phyloP scores from a whole-genome alignment of 2,797 vertebrate genomes.

The Etheostoma perlongum region DNA sequence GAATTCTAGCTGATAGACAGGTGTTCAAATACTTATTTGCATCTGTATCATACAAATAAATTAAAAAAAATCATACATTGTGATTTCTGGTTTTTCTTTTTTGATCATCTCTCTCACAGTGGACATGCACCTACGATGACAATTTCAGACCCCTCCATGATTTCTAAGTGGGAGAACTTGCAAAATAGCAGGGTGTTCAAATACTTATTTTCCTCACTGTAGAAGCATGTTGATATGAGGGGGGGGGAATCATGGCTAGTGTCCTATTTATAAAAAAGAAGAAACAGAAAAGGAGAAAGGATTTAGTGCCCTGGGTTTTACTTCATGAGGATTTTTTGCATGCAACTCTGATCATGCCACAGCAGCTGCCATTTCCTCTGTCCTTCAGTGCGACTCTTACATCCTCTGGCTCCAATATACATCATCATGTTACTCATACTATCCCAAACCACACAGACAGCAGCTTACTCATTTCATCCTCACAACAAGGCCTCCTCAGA shows the following conservation, averaged over 20 bases:
- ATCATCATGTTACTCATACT: constrained; percentile 62
- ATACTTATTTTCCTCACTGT: too few relatives aligned
- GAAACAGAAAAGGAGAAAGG: neutral
- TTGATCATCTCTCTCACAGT: too few relatives aligned
- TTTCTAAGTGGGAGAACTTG: too few relatives aligned
- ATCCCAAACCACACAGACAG: constrained; percentile 33
- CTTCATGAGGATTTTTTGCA: constrained; percentile 13
- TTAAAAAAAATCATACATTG: too few relatives aligned
- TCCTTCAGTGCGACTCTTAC: constrained; percentile 63
- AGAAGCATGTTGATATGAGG: neutral
- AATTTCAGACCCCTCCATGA: too few relatives aligned
- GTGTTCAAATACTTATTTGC: too few relatives aligned
- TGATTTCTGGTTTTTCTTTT: too few relatives aligned
- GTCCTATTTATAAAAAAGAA: neutral
- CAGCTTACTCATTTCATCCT: constrained; percentile 65
- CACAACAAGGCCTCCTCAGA: constrained; percentile 48
- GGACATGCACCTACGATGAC: too few relatives aligned
- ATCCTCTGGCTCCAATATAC: constrained; percentile 62
- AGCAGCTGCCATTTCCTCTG: constrained; percentile 41
- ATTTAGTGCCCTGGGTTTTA: neutral
- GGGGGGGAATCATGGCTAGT: neutral
- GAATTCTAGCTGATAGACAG: too few relatives aligned
- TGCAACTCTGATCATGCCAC: constrained; percentile 20
- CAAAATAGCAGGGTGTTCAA: too few relatives aligned
- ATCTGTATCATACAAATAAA: too few relatives aligned